Conservation (phyloP, 2,888 invertebrate species). For the Pandemis corylana region DNA sequence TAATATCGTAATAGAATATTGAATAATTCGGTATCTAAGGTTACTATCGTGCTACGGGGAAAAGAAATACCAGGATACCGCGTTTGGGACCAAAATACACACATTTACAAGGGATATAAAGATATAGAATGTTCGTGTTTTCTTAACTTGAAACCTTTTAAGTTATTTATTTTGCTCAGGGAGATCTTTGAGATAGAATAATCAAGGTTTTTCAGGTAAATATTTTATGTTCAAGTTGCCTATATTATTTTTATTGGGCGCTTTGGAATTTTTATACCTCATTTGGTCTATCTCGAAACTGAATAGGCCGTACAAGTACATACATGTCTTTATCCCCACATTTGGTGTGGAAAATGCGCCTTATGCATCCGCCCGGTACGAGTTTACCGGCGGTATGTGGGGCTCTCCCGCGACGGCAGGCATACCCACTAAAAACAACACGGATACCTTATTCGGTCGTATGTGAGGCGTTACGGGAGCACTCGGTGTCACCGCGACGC, state of each 20-base stretch:
- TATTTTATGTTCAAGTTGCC: not conserved
- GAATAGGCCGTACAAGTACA: too few relatives aligned
- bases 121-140: conserved; percentile 5
- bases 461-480: too few relatives aligned
- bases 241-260: not conserved
- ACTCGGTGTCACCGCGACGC: too few relatives aligned
- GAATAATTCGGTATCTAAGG: conserved; percentile 29
- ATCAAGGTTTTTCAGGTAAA: not conserved
- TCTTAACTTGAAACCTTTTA: conserved; percentile 13
- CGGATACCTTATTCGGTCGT: too few relatives aligned
- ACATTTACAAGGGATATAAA: not conserved
- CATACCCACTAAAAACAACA: too few relatives aligned
- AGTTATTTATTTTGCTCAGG: not conserved
- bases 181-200: not conserved
- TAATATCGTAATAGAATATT: conserved; percentile 34
- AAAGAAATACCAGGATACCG: conserved; percentile 10
- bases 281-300: too few relatives aligned
- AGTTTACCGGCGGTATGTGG: too few relatives aligned
- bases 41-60: conserved; percentile 31
- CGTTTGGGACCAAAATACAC: conserved; percentile 17
- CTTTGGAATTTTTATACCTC: not conserved
- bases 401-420: too few relatives aligned
- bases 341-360: too few relatives aligned
- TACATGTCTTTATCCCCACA: too few relatives aligned
- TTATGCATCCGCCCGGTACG: too few relatives aligned